Percentiles rank a stretch among this genome's conserved stretches.
Conservation (phyloP, 2,888 invertebrate species). For the Eupelmus urozonus region DNA sequence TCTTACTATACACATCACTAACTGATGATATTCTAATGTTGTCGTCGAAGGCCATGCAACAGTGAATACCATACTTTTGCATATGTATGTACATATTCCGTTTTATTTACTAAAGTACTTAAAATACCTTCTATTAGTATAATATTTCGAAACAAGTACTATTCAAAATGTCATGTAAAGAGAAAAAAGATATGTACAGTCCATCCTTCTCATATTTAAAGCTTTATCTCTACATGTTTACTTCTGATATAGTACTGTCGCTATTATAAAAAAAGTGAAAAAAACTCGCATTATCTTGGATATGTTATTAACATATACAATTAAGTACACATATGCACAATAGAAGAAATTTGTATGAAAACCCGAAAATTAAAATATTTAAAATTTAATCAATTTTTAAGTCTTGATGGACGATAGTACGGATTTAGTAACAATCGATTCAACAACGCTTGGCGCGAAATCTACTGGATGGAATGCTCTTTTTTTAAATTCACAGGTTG, state of each 20-base stretch:
- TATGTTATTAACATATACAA: conserved; percentile 40
- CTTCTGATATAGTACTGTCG: conserved; percentile 8
- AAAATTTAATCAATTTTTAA: conserved; percentile 36
- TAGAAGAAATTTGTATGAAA: conserved; percentile 34
- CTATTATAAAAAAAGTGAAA: conserved; percentile 27
- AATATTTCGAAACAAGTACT: conserved; percentile 20
- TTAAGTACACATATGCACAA: conserved; percentile 48
- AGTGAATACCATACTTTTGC: conserved; percentile 42
- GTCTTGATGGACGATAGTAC: conserved; percentile 28
- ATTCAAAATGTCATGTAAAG: conserved; percentile 38
- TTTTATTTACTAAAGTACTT: conserved; percentile 36
- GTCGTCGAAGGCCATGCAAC: conserved; percentile 44
- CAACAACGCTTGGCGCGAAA: conserved; percentile 47
- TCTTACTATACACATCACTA: conserved; percentile 37
- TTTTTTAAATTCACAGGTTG: conserved; percentile 54
- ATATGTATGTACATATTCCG: conserved; percentile 45
- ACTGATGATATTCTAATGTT: conserved; percentile 42
- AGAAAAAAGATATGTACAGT: conserved; percentile 48
- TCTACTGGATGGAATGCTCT: conserved; percentile 70
- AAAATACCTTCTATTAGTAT: conserved; percentile 23
- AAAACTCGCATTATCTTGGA: conserved; percentile 31
- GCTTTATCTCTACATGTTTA: conserved; percentile 39
- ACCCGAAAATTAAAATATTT: conserved; percentile 23
- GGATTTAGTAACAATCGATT: conserved; percentile 39
- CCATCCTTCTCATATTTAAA: conserved; percentile 30